Evolutionary conservation across 1,140 invertebrate species (phyloP), one percentile per base, ranked within the genome.

Genomic region (Dreissena rostriformis): DNA sequence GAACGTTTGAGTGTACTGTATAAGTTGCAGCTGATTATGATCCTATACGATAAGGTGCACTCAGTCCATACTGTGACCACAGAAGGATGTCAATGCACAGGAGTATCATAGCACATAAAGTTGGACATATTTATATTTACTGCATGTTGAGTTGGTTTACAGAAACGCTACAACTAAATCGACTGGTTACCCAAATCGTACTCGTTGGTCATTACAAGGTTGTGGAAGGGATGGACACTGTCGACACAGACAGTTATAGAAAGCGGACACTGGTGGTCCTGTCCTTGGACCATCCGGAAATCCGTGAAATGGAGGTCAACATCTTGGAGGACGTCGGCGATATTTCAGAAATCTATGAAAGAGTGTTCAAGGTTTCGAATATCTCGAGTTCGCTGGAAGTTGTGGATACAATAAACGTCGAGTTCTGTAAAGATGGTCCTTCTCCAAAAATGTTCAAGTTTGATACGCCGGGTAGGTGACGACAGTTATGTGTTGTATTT

Each of bases 121-220:
- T 39, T 39, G 39, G 39, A 39, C 2, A 39, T 39, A 39, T 2
- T 39, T 5, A 5, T 39, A 39, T n/a, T 5, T 39, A 8, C 61
- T 63, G 11, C 2, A 63, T 63, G 19, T 63, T 39, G 8, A 39
- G 2, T 5, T 39, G 39, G 39, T 39, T 28, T 39, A 22, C 52
- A 52, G 67, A 63, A 51, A 73, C 28, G 24, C 53, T 81, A 14
- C 79, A 55, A 26, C 22, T 81, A 17, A 81, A 81, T 66, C 68
- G 79, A 11, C 57, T 81, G 8, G 49, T 81, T 24, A 63, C 55
- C 15, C 68, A 81, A 49, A 71, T 61, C 17, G 79, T 81, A 14
- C 24, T 81, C 28, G 57, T 81, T 15, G 79, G 79, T n/a, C 77
- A 79, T 71, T 70, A 55, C 51, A 79, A 79, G 39, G 53, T 66